Evolutionary conservation across 2,797 vertebrate genomes (phyloP).

Genomic region (Argentina silus): DNA sequence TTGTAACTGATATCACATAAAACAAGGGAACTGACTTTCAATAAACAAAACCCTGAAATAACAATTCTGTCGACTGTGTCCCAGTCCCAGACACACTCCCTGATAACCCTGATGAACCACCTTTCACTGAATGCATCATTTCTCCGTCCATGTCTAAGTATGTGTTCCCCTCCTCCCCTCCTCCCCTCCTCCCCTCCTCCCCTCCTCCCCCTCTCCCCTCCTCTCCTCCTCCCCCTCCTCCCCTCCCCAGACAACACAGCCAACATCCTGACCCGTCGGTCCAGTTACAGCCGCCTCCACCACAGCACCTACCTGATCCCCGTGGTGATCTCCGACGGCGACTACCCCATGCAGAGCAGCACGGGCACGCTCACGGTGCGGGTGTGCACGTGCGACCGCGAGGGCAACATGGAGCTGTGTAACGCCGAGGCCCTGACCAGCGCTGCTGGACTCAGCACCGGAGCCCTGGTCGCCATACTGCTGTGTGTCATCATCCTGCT

Average conservation of each 20-base stretch:
- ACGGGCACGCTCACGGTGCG: constrained; percentile 92
- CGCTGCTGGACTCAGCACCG: constrained; percentile 90
- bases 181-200: too few relatives aligned
- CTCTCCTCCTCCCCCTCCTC: not conserved
- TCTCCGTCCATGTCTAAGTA: too few relatives aligned
- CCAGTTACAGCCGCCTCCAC: constrained; percentile 85
- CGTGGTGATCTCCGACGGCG: constrained; percentile 90
- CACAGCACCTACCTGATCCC: constrained; percentile 86
- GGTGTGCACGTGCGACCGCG: constrained; percentile 90
- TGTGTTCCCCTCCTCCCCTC: too few relatives aligned
- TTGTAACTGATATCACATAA: too few relatives aligned
- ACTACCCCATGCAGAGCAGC: constrained; percentile 91
- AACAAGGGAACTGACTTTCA: too few relatives aligned
- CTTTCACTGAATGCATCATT: too few relatives aligned
- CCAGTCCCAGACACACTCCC: too few relatives aligned
- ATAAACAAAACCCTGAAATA: too few relatives aligned
- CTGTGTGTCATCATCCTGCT: constrained; percentile 93
- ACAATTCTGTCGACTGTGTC: too few relatives aligned
- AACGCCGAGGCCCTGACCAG: constrained; percentile 87
- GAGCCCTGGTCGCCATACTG: constrained; percentile 91
- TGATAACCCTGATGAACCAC: too few relatives aligned
- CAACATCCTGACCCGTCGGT: constrained; percentile 84
- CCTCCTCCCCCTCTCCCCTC: not conserved
- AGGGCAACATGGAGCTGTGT: constrained; percentile 91
- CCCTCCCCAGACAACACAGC: constrained; percentile 89